Base-by-base conservation (phyloP, 2,113 vertebrate species). In the Scatophagus argus region DNA sequence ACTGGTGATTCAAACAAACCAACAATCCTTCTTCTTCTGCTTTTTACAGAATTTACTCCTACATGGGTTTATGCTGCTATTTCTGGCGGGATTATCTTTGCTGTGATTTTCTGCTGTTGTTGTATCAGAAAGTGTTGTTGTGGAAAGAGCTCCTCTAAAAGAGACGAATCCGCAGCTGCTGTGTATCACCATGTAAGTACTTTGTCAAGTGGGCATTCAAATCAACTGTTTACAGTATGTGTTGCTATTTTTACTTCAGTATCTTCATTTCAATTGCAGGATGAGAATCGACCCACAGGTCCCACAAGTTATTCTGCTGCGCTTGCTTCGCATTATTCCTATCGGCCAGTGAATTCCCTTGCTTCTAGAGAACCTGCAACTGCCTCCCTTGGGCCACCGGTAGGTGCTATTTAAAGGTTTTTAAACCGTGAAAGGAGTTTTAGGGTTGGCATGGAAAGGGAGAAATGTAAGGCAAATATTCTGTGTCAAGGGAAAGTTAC, bases 81-180 rank as follows among this genome's bases (percentile, higher is more conserved):
- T 6, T 0, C 7, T 54, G 52, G 1, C 0, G 68, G n/a, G 4
- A 8, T n/a, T 36, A 0, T 71, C 6, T 0, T 75, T 19, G 6
- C 3, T 0, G 5, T 34, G 7, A 27, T 52, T 4, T 0, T 55
- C 23, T 66, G 61, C 70, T 83, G 70, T 17, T 87, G 68, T 31
- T 86, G 63, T n/a, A 6, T 79, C 16, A 86, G 8, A 47, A 86
- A 52, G 55, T 85, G 68, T 54, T 90, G 74, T 67, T 85, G 71
- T 65, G 83, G 74, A 72, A 86, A 47, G n/a, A 83, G 23, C 7
- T 34, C 78, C 19, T 44, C 72, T 12, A 79, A 83, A 66, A 66
- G 47, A 12, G 14, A 32, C 16, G 9, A n/a, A 8, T 25, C 81
- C 39, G 21, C 47, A 55, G 46, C 63, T 34, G 14, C 34, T n/a